A percentile compares a stretch with the other conserved stretches of the same genome.
Conservation (phyloP, 1,140 invertebrate genomes). For the Calosoma granatense region DNA sequence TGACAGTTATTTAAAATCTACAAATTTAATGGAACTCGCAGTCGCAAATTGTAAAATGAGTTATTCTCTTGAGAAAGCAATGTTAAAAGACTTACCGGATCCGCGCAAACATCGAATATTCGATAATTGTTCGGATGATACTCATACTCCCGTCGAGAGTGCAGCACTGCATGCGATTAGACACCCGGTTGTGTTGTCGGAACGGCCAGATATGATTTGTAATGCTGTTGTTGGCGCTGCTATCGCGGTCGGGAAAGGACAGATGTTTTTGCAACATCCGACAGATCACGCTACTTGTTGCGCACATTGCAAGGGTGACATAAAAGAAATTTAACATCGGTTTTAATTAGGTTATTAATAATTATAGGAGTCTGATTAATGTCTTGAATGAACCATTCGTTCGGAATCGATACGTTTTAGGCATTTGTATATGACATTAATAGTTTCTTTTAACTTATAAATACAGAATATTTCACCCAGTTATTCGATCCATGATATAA, state of each 20-base stretch:
- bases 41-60: constrained; percentile 28
- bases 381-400: too few species aligned
- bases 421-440: too few species aligned
- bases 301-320: constrained; percentile 35
- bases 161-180: constrained; percentile 21
- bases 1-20: constrained; percentile 29
- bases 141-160: constrained; percentile 29
- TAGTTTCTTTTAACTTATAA: too few species aligned
- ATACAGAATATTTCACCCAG: too few species aligned
- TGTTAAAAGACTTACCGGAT: constrained; percentile 12
- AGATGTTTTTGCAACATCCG: constrained; percentile 27
- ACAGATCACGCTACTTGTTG: constrained; percentile 30
- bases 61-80: constrained; percentile 29
- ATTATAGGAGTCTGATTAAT: neutral
- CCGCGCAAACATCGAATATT: constrained; percentile 11
- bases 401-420: too few species aligned
- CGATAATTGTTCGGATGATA: constrained; percentile 28
- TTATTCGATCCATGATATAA: too few species aligned
- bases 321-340: constrained; percentile 29
- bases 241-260: constrained; percentile 26
- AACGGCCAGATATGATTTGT: constrained; percentile 32
- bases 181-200: constrained; percentile 27
- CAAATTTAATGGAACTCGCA: constrained; percentile 36
- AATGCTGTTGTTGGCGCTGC: constrained; percentile 35
- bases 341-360: neutral